Conservation (phyloP, 2,888 invertebrate species). For the Drosophila emarginata region DNA sequence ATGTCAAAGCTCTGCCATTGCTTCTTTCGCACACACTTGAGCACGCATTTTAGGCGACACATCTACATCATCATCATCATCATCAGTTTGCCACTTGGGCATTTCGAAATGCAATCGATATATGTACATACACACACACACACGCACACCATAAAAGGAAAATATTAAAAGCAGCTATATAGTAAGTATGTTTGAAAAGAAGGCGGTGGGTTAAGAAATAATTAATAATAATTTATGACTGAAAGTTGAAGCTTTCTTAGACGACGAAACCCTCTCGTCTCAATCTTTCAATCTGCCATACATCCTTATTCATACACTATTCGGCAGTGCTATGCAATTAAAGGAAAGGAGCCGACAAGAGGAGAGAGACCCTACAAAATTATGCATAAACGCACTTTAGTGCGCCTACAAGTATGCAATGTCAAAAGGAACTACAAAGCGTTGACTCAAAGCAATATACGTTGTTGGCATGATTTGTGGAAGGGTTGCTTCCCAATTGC, state of each 20-base stretch:
- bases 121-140: constrained; percentile 36
- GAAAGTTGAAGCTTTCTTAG: constrained; percentile 35
- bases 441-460: constrained; percentile 27
- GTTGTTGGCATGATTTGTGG: not conserved
- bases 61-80: constrained; percentile 9
- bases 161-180: not conserved
- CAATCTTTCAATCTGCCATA: not conserved
- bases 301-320: not conserved
- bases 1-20: constrained; percentile 25
- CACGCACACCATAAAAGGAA: constrained; percentile 10
- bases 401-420: constrained; percentile 80
- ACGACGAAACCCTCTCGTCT: not conserved
- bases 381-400: constrained; percentile 80
- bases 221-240: constrained; percentile 74
- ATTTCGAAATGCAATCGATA: constrained; percentile 16
- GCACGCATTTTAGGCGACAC: constrained; percentile 80
- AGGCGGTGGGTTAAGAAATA: constrained; percentile 48
- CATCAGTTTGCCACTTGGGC: constrained; percentile 19
- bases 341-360: constrained; percentile 42
- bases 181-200: too few species aligned
- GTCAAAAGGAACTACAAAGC: constrained; percentile 57
- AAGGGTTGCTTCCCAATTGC: constrained; percentile 43
- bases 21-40: constrained; percentile 70
- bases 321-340: constrained; percentile 61
- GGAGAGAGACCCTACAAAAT: constrained; percentile 55